Percentiles rank a stretch among this genome's conserved stretches.
phyloP scores from a whole-genome alignment of 2,113 vertebrate species.

The Myrmecophaga tridactyla region DNA sequence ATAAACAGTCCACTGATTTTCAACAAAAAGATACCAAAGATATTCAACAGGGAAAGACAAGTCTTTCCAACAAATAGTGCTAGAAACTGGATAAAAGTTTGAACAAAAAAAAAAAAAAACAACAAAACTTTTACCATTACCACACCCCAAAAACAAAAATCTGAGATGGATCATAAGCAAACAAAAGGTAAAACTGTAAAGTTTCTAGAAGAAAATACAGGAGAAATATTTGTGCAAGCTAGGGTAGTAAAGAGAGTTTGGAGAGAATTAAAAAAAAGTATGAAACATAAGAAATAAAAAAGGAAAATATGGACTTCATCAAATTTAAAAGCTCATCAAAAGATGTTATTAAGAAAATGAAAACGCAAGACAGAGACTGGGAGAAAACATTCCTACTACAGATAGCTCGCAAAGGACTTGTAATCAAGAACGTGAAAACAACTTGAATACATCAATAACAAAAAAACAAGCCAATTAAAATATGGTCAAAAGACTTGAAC shows the following conservation, averaged over 20 bases:
- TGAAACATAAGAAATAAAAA: background rate
- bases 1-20: background rate
- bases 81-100: background rate
- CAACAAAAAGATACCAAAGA: conserved; percentile 13
- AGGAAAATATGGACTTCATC: background rate
- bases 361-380: background rate
- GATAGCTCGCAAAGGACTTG: background rate
- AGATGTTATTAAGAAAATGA: background rate
- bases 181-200: background rate
- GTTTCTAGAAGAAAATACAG: background rate
- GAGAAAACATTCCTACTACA: background rate
- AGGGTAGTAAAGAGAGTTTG: background rate
- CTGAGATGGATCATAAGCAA: background rate
- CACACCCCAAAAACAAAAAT: background rate
- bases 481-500: background rate
- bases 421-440: background rate
- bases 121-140: background rate
- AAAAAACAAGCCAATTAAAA: background rate
- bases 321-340: conserved; percentile 29
- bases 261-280: background rate
- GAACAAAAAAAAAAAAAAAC: background rate
- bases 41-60: background rate
- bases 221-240: background rate
- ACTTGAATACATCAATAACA: background rate
- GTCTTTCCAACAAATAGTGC: background rate